Evolutionary conservation across 1,140 invertebrate species (phyloP), one percentile per base, ranked within the genome.

Genomic region (Drosophila nebulosa): DNA sequence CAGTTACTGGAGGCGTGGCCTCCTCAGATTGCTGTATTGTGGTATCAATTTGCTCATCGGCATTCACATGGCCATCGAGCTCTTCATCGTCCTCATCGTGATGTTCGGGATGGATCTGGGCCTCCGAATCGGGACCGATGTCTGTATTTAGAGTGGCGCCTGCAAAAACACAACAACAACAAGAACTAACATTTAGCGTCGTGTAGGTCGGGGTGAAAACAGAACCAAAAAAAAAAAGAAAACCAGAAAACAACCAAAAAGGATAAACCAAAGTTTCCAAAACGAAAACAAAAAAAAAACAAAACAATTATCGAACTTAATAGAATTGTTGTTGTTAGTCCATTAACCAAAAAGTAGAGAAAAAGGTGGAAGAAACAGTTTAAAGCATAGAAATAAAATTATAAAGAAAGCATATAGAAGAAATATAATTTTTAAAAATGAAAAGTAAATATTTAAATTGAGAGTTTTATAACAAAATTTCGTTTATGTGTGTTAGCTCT

Each of bases 141-240:
- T 91, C 90, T 64, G 90, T 91, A 66, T 91, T 90, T 16, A 91
- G 68, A n/a, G 90, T 90, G 72, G 90, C 90, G 76, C 90, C 90
- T 91, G 90, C 56, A 91, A 90, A 69, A 90, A 86, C 88, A 86
- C 88, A 86, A 89, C 86, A 90, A 90, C 86, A 90, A 90, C 90
- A 90, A 91, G 90, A 91, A 91, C 90, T 91, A 91, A 91, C 89
- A 83, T 91, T 90, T 85, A 91, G 78, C 84, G 79, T 78, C 65
- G 67, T 67, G 77, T 12, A 32, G 56, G 73, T 73, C 72, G 63
- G 22, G 56, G n/a, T 56, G 74, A 14, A 42, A n/a, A 60, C 18
- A 21, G 16, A 42, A 18, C 27, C 10, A 60, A 30, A 59, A 30
- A 14, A n/a, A 39, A 27, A 68, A 42, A 61, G 35, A 46, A 35